Evolutionary conservation across 2,888 invertebrate species (phyloP), one percentile per base, ranked within the genome.

Genomic region (Caprella mutica): DNA sequence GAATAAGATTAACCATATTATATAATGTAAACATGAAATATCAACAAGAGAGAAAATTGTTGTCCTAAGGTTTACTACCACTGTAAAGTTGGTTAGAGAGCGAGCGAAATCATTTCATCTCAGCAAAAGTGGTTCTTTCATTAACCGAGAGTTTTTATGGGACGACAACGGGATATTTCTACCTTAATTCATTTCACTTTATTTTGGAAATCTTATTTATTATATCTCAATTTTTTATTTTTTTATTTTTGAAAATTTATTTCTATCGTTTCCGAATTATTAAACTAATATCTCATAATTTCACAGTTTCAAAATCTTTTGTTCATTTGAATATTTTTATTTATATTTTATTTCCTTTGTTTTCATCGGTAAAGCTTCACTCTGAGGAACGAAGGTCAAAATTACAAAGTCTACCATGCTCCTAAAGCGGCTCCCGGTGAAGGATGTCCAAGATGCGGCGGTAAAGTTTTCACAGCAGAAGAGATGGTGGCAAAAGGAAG

Each of bases 391-490:
- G 52, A 54, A 19, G 40, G n/a, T n/a, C n/a, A n/a, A n/a, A n/a
- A n/a, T n/a, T 55, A 12, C 48, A 48, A 5, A 19, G 48, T 50
- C 2, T 59, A 60, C 55, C 62, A 60, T 33, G 39, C 63, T 29
- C 60, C 65, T 1, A 55, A 62, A 50, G 90, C 90, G 1, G 82
- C 86, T 29, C 82, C 83, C 66, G 90, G 90, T 40, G 89, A 83
- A 67, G 89, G 88, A 55, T 93, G 92, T 71, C 92, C 92, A 1
- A 81, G 92, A 62, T 94, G 94, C 72, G 88, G 91, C 58, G 93
- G 92, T 67, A 85, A 85, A 78, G 96, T 96, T 29, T 96, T 92
- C 74, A 91, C 92, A 67, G 96, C 96, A 64, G 96, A 96, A 76
- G 92, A 93, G 74, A 90, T 93, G 76, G 78, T 93, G 67, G 93